These are phyloP conservation scores for Plagiodera versicolora DNA, from an alignment of 2,888 invertebrate genomes.

Conservation along the genomic window DNA sequence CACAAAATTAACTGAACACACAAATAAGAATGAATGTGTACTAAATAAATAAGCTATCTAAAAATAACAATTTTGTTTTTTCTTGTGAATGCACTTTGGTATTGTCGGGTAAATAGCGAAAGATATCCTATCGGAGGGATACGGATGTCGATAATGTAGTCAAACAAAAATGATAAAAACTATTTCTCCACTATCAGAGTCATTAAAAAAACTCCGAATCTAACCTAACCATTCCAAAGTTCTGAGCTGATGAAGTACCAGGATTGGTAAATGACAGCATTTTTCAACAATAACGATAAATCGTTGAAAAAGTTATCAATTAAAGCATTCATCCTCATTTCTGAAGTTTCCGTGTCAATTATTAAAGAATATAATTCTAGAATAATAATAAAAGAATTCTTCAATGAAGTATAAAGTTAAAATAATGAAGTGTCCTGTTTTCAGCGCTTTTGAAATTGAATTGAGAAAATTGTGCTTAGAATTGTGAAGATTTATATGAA, in stretches of 20 bases:
- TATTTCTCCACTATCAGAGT: constrained; percentile 6
- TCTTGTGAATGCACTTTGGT: constrained; percentile 50
- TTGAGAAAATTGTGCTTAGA: too few species aligned
- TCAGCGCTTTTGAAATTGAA: too few species aligned
- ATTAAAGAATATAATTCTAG: too few species aligned
- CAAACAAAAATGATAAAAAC: constrained; percentile 37
- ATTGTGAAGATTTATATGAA: too few species aligned
- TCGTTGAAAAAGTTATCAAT: too few species aligned
- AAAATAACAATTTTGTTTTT: constrained; percentile 52
- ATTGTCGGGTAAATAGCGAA: constrained; percentile 51
- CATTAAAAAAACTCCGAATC: constrained; percentile 4
- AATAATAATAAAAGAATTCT: too few species aligned
- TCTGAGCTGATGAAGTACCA: background rate
- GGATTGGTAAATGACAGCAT: background rate
- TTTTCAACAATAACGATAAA: too few species aligned
- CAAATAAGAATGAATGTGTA: constrained; percentile 44
- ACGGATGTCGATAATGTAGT: constrained; percentile 45
- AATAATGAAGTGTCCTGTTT: too few species aligned
- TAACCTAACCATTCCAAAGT: background rate
- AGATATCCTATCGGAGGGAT: constrained; percentile 42
- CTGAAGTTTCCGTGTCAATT: too few species aligned
- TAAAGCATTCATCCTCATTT: too few species aligned
- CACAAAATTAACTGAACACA: constrained; percentile 46
- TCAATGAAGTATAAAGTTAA: too few species aligned
- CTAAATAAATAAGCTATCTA: constrained; percentile 50